phyloP scores from a whole-genome alignment of 1,140 invertebrate species.

The Leptopilina boulardi region DNA sequence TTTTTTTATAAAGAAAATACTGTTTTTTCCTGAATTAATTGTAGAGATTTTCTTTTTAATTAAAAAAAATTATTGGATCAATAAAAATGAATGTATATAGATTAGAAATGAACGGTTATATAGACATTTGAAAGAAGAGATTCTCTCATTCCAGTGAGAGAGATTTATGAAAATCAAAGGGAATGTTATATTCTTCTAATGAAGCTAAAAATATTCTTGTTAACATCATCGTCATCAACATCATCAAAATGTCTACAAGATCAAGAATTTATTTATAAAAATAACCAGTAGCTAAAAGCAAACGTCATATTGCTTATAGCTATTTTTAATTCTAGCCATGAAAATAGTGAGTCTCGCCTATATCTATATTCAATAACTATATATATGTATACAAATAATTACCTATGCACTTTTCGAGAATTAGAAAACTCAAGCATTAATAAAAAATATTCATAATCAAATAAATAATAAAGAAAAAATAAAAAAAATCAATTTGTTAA shows the following conservation, averaged over 20 bases:
- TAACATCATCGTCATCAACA: background rate
- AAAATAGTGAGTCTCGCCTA: background rate
- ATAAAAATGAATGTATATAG: no score
- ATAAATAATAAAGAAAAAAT: no score
- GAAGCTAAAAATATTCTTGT: background rate
- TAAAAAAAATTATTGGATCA: no score
- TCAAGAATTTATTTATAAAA: background rate
- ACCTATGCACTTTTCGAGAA: no score
- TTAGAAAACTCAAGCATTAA: no score
- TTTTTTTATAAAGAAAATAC: no score
- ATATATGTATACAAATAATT: no score
- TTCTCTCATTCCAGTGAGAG: background rate
- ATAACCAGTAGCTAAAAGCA: background rate
- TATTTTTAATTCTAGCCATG: background rate
- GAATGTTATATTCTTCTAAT: background rate
- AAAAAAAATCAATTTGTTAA: no score
- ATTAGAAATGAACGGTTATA: background rate
- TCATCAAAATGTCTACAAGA: constrained; percentile 1
- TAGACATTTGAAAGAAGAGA: background rate
- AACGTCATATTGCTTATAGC: background rate
- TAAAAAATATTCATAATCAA: no score
- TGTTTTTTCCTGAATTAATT: no score
- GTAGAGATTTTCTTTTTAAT: no score
- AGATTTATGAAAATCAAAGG: background rate
- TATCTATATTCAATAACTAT: background rate